These are phyloP conservation scores for Emesis furor DNA, from an alignment of 2,888 invertebrate species.

Conservation along the genomic window DNA sequence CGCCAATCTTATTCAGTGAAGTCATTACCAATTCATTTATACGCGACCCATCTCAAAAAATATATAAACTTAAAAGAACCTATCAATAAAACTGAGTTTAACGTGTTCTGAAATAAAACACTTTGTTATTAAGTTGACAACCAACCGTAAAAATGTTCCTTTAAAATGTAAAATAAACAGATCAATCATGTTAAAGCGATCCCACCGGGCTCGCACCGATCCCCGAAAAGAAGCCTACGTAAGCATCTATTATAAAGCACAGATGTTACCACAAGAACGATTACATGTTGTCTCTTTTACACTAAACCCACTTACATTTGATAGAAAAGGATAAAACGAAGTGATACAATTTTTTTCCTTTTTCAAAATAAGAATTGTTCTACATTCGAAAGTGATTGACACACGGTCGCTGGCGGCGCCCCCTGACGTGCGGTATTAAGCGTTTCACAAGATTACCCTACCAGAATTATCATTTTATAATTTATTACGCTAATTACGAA, in stretches of 20 bases:
- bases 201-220: constrained; percentile 88
- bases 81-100: constrained; percentile 91
- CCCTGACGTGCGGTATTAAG: constrained; percentile 88
- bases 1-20: constrained; percentile 77
- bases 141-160: constrained; percentile 92
- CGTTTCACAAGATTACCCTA: constrained; percentile 87
- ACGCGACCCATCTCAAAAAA: constrained; percentile 81
- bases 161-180: constrained; percentile 92
- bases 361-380: constrained; percentile 91
- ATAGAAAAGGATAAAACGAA: constrained; percentile 85
- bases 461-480: constrained; percentile 91
- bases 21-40: constrained; percentile 79
- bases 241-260: constrained; percentile 91
- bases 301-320: constrained; percentile 74
- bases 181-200: constrained; percentile 92
- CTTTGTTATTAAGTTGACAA: constrained; percentile 92
- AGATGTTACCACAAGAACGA: constrained; percentile 90
- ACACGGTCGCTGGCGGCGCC: constrained; percentile 89
- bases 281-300: constrained; percentile 83
- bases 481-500: constrained; percentile 92
- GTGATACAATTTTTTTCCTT: constrained; percentile 88
- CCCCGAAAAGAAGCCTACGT: constrained; percentile 91
- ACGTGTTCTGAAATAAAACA: constrained; percentile 90
- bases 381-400: constrained; percentile 91
- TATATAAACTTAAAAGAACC: constrained; percentile 89